Base-by-base conservation (phyloP, 2,113 vertebrate genomes). In the Pogona vitticeps region DNA sequence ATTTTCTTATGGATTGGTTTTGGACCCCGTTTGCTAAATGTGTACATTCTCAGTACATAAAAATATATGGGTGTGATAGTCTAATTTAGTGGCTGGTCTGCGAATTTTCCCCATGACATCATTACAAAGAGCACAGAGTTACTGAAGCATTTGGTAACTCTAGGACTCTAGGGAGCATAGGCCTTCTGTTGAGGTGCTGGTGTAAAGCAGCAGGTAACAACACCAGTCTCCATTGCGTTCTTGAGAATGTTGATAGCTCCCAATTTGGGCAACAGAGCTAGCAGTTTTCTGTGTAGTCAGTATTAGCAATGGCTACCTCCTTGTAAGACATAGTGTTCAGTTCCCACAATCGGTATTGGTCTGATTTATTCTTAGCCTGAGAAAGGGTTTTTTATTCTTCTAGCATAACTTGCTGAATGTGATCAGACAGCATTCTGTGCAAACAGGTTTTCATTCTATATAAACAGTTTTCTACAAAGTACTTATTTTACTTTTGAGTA, bases 231-330 rank as follows among this genome's bases (percentile, higher is more conserved):
- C 33, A 20, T 46, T 63, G 21, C 59, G 63, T 65, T 46, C 17
- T 10, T 80, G 33, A 28, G 38, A 73, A 73, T 52, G 38, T n/a
- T 80, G 31, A 77, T 40, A 86, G 31, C 38, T 80, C 40, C 38
- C 70, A 26, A 7, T 63, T 52, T 75, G 28, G 36, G 7, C 33
- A 72, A 26, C 10, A 3, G 15, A n/a, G 38, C 56, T 63, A 21
- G 52, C 70, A 80, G 38, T 38, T 80, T 68, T 42, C 31, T 63
- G 36, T 33, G 56, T 61, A 80, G 56, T 68, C 33, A 86, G 71
- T 56, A 73, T 80, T 73, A 86, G 67, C 71, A 85, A 77, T 38
- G 21, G 83, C 73, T 68, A 21, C 63, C 58, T 86, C 38, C 56
- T 56, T 67, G 31, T 31, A 79, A 79, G 52, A 61, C 63, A 13